phyloP scores from a whole-genome alignment of 2,797 vertebrate genomes.

The Simalia tracyae region DNA sequence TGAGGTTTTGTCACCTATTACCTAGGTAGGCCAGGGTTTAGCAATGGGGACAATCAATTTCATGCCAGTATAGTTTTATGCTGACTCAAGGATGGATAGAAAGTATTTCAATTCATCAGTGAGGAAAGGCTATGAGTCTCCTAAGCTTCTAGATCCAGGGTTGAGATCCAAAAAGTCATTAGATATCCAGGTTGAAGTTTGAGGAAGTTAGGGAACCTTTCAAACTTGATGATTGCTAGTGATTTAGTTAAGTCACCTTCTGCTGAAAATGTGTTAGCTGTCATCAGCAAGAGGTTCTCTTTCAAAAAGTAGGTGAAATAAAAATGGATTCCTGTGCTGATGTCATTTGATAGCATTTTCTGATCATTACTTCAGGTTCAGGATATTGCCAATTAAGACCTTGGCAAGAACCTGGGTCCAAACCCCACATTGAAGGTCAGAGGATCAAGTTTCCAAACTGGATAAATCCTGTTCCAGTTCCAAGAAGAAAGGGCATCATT shows the following conservation, averaged over 20 bases:
- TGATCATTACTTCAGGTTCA: neutral
- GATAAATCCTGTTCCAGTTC: neutral
- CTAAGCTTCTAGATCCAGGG: neutral
- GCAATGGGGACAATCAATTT: neutral
- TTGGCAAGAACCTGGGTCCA: too few species aligned
- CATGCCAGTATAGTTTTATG: neutral
- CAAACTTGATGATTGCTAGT: conserved; percentile 5
- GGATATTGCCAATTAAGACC: neutral
- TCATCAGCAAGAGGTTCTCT: neutral
- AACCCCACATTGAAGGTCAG: neutral
- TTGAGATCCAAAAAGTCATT: neutral
- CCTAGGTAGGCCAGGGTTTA: neutral
- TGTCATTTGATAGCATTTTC: neutral
- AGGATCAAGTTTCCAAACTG: neutral
- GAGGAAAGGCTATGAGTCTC: neutral
- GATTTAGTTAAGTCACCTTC: conserved; percentile 21
- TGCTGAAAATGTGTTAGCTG: neutral
- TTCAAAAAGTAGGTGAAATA: neutral
- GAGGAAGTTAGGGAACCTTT: neutral
- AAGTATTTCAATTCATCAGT: neutral
- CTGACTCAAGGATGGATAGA: neutral
- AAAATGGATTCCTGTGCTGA: too few species aligned
- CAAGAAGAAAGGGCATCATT: neutral
- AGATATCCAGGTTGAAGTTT: neutral
- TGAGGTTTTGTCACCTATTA: neutral